Evolutionary conservation across 2,113 vertebrate species (phyloP).

Genomic region (Eupsittula cactorum): DNA sequence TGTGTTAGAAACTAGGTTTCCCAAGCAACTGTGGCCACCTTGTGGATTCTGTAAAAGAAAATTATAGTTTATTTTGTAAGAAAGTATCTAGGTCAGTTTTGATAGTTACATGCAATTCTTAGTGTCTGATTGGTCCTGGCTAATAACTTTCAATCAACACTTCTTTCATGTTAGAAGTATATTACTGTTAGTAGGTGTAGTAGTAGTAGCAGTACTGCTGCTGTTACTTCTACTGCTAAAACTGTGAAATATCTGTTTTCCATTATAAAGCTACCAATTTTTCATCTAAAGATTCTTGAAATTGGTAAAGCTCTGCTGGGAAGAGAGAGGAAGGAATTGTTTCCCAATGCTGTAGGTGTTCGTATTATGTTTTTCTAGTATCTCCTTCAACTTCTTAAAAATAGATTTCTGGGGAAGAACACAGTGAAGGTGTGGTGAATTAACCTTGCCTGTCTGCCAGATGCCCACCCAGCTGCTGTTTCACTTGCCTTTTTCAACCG

Average conservation of each 20-base stretch:
- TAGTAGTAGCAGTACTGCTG: not conserved
- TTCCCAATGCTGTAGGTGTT: not conserved
- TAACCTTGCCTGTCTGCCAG: not conserved
- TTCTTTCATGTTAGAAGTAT: not conserved
- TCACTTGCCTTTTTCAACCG: not conserved
- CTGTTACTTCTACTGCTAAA: not conserved
- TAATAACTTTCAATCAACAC: not conserved
- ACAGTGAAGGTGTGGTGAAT: not conserved
- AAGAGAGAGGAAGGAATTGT: not conserved
- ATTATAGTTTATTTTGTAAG: not conserved
- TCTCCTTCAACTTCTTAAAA: not conserved
- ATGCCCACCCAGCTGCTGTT: not conserved
- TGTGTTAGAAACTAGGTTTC: not conserved
- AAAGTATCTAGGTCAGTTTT: not conserved
- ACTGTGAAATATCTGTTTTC: not conserved
- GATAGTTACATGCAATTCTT: not conserved
- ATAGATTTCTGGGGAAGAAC: not conserved
- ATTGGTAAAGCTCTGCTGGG: not conserved
- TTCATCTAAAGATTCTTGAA: not conserved
- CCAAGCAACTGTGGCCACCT: conserved; percentile 34
- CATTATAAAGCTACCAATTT: not conserved
- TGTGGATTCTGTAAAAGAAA: conserved; percentile 19
- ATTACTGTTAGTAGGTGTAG: not conserved
- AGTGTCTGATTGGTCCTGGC: not conserved
- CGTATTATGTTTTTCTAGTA: not conserved